Base-by-base conservation (phyloP, 53 echinoderm and acorn worm species). In the Crossaster papposus region DNA sequence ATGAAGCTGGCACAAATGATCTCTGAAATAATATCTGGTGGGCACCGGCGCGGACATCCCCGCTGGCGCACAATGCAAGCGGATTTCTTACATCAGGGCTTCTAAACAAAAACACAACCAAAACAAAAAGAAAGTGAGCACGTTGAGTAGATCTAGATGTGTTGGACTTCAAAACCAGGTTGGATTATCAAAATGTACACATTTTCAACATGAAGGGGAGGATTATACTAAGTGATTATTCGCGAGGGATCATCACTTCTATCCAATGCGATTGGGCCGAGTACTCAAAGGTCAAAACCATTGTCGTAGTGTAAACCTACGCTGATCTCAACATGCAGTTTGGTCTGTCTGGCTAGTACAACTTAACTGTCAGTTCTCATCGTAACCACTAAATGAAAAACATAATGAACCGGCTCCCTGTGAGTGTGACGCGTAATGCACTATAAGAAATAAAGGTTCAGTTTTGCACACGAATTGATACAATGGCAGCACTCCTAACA, bases 1-100 rank as follows among this genome's bases (percentile, higher is more conserved):
- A 84, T 71, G 84, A 84, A 51, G 84, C 84, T 29, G 38, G 44
- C 72, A 72, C 84, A 84, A 84, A 84, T 84, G 84, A 84, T 84
- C 84, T 71, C 26, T 70, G 84, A 72, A 84, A 84, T 84, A 84
- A 84, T 84, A 84, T 84, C 84, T 84, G 54, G 24, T 72, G 72
- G 44, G 84, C 84, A 84, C 72, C 73, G 38, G 84, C 44, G 84
- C 44, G 72, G 84, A 84, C 84, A 84, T 71, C 72, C 84, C 84
- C 84, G 84, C 18, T 84, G 84, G 71, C 84, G 84, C 72, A 54
- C 72, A 20, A 36, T 52, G 53, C 65, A 72, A 72, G 71, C 84
- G 84, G 84, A 44, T 70, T 68, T 68, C 68, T 68, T 68, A 65
- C 64, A 65, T 24, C 22, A 44, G 65, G 84, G 72, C 72, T 71